Evolutionary conservation across 2,888 invertebrate species (phyloP).

Genomic region (Nomada lathburiana): DNA sequence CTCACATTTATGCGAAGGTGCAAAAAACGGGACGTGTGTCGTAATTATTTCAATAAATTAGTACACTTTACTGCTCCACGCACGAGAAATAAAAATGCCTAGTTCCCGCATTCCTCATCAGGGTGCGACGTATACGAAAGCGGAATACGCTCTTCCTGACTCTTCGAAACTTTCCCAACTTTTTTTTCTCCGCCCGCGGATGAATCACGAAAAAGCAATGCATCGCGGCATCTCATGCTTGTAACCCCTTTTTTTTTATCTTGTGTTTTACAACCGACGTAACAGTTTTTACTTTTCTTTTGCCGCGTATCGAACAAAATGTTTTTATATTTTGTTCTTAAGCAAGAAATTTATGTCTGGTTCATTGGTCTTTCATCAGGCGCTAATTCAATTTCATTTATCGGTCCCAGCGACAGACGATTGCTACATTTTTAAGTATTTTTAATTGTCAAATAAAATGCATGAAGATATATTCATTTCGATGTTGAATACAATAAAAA

Average conservation of each 20-base stretch:
- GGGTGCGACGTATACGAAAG: slow-evolving; percentile 63
- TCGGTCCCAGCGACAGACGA: too few relatives aligned
- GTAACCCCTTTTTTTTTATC: neutral
- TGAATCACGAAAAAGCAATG: slow-evolving; percentile 50
- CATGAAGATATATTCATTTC: neutral
- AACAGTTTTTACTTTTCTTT: slow-evolving; percentile 7
- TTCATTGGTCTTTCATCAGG: neutral
- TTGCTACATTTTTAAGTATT: too few relatives aligned
- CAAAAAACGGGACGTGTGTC: slow-evolving; percentile 71
- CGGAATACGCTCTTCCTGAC: slow-evolving; percentile 58
- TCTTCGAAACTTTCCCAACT: slow-evolving; percentile 55
- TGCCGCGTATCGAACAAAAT: neutral
- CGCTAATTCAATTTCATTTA: too few relatives aligned
- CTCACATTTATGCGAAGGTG: slow-evolving; percentile 77
- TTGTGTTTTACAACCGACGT: neutral
- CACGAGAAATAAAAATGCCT: slow-evolving; percentile 81
- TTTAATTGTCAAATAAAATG: too few relatives aligned
- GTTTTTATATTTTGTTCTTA: slow-evolving; percentile 15
- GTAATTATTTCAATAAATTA: slow-evolving; percentile 82
- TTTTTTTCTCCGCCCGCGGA: slow-evolving; percentile 35
- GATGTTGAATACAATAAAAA: neutral
- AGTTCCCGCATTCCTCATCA: slow-evolving; percentile 81
- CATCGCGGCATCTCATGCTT: slow-evolving; percentile 22
- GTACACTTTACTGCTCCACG: slow-evolving; percentile 81
- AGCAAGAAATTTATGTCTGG: slow-evolving; percentile 25